Base-by-base conservation (phyloP, 2,797 vertebrate genomes). In the Propithecus deckenii region DNA sequence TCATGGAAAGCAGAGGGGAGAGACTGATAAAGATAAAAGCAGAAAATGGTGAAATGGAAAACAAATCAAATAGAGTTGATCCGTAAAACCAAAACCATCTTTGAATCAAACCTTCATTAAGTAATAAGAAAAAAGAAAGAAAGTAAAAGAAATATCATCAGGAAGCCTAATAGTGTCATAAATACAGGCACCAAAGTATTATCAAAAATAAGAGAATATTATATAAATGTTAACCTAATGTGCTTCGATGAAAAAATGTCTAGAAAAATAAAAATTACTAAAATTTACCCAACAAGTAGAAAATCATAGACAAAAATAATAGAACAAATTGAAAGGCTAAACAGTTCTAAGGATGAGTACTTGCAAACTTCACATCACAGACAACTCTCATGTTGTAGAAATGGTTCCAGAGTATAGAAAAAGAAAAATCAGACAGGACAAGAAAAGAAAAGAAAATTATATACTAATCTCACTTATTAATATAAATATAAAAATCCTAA, bases 41-140 rank as follows among this genome's bases (percentile, higher is more conserved):
- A 95, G 63, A 95, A 94, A 94, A 57, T 43, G 3, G 17, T 61
- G 55, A 95, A 92, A 92, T 69, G 78, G 65, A 91, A 91, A 97
- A 80, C n/a, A 86, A 92, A 89, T 69, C 48, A 91, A 91, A 72
- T 71, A 89, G 52, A 95, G 30, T 63, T 89, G 17, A 93, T 89
- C 8, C 9, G 87, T 78, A 93, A 96, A 94, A 76, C 2, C 35
- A 74, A 89, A 93, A 67, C 5, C 8, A 4, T 23, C 79, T 61
- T 88, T 72, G 80, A 89, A 52, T 87, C 20, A 81, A 93, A 71
- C 22, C 18, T 93, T 69, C 9, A 65, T 14, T 74, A 96, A 86
- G 1, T 38, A 85, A 83, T 69, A 91, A 72, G 52, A 89, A 93
- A 87, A 94, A 67, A 30, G 14, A 25, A 48, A 59, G 67, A 89